Conservation (phyloP, 1,140 invertebrate species). For the Drosophila truncata region DNA sequence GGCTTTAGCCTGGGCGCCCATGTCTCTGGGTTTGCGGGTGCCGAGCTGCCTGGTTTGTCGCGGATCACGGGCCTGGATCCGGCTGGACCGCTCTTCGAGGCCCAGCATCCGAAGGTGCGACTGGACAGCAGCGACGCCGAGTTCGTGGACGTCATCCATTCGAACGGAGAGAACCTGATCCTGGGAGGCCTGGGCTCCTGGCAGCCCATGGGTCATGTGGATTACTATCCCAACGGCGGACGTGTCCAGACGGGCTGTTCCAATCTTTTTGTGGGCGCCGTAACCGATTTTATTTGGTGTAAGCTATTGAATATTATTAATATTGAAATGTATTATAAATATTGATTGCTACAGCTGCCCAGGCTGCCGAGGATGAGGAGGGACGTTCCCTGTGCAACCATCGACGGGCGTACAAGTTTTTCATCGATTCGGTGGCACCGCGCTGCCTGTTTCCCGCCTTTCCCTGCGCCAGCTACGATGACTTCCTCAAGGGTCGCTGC, state of each 20-base stretch:
- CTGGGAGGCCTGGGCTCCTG: conserved; percentile 93
- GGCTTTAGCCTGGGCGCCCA: conserved; percentile 97
- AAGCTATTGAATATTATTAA: conserved; percentile 82
- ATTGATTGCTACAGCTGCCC: conserved; percentile 80
- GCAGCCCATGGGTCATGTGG: conserved; percentile 95
- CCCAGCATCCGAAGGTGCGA: conserved; percentile 92
- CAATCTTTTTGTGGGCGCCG: conserved; percentile 94
- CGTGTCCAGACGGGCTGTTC: conserved; percentile 95
- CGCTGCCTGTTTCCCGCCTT: conserved; percentile 96
- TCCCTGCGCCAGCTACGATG: conserved; percentile 93
- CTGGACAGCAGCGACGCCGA: conserved; percentile 94
- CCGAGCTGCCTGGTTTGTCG: conserved; percentile 92
- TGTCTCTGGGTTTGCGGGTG: conserved; percentile 96
- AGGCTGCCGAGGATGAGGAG: conserved; percentile 92
- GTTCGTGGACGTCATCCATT: conserved; percentile 98
- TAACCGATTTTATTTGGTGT: conserved; percentile 96
- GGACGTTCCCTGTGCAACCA: conserved; percentile 96
- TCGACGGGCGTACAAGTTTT: conserved; percentile 95
- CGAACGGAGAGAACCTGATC: conserved; percentile 95
- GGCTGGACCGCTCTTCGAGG: conserved; percentile 95
- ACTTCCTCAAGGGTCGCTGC: conserved; percentile 88
- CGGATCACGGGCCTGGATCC: conserved; percentile 96
- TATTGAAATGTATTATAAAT: not conserved
- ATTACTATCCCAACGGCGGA: conserved; percentile 97
- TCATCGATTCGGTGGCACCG: conserved; percentile 96